phyloP scores from a whole-genome alignment of 2,888 invertebrate genomes.

The Pediacus dermestoides region DNA sequence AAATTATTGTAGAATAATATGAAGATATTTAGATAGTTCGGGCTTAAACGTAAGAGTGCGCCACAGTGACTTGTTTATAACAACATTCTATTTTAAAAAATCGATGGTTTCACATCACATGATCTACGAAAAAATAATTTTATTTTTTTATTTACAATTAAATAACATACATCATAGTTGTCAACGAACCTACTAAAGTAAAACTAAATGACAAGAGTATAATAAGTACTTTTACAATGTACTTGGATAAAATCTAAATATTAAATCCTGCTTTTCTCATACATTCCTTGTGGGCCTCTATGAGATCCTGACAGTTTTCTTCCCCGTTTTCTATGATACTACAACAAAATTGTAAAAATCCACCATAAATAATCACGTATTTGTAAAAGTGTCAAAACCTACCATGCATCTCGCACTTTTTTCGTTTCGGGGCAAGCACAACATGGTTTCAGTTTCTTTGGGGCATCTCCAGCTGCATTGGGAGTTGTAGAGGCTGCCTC shows the following conservation, averaged over 20 bases:
- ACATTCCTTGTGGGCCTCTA: constrained; percentile 95
- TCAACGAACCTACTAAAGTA: too few relatives aligned
- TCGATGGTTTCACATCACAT: too few relatives aligned
- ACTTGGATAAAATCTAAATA: constrained; percentile 60
- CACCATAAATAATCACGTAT: constrained; percentile 5
- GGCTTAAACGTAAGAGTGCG: too few relatives aligned
- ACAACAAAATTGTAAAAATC: constrained; percentile 52
- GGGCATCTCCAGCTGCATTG: constrained; percentile 48
- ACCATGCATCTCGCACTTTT: constrained; percentile 87
- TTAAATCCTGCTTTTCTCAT: constrained; percentile 96
- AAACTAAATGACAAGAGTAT: too few relatives aligned
- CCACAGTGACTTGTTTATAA: too few relatives aligned
- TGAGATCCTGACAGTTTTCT: constrained; percentile 82
- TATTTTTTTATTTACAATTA: too few relatives aligned
- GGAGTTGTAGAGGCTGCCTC: constrained; percentile 45
- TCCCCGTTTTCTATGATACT: constrained; percentile 90
- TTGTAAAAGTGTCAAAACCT: constrained; percentile 41
- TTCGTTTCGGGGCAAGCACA: constrained; percentile 98
- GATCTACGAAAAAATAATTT: too few relatives aligned
- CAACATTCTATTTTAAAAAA: too few relatives aligned
- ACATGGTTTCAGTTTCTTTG: constrained; percentile 84
- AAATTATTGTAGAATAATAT: too few relatives aligned
- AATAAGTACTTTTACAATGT: constrained; percentile 2
- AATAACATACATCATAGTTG: too few relatives aligned
- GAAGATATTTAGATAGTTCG: too few relatives aligned